Conservation (phyloP, 2,797 vertebrate genomes). For the Gallinago stenura region DNA sequence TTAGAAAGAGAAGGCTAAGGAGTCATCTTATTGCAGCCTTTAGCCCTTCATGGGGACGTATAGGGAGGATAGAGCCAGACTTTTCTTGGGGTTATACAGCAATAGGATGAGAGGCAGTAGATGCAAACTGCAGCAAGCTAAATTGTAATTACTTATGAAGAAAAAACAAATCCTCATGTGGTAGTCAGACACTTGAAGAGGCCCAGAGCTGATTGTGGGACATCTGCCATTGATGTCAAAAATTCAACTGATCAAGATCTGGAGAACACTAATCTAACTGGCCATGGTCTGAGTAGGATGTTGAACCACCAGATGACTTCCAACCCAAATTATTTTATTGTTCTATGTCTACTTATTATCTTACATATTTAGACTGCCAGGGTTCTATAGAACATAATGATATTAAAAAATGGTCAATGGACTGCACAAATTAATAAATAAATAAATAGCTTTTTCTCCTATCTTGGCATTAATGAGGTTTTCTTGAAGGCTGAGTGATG, state of each 20-base stretch:
- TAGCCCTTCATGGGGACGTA: not conserved
- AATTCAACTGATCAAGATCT: not conserved
- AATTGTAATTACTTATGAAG: not conserved
- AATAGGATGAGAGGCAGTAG: not conserved
- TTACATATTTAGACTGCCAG: not conserved
- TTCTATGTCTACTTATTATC: not conserved
- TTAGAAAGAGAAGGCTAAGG: not conserved
- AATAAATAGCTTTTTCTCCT: not conserved
- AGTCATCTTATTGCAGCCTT: not conserved
- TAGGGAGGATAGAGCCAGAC: not conserved
- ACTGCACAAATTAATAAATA: conserved; percentile 11
- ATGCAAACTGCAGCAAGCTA: not conserved
- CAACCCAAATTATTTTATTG: not conserved
- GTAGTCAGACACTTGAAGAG: not conserved
- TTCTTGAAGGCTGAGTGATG: not conserved
- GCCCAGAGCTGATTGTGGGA: not conserved
- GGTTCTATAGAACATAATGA: not conserved
- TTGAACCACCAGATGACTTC: not conserved
- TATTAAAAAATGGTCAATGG: not conserved
- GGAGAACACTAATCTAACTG: not conserved
- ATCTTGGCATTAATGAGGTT: not conserved
- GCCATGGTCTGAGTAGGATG: not conserved
- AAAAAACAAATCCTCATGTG: not conserved
- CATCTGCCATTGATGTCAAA: not conserved
- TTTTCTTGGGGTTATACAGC: not conserved